Conservation (phyloP, 2,888 invertebrate genomes). For the Rutpela maculata region DNA sequence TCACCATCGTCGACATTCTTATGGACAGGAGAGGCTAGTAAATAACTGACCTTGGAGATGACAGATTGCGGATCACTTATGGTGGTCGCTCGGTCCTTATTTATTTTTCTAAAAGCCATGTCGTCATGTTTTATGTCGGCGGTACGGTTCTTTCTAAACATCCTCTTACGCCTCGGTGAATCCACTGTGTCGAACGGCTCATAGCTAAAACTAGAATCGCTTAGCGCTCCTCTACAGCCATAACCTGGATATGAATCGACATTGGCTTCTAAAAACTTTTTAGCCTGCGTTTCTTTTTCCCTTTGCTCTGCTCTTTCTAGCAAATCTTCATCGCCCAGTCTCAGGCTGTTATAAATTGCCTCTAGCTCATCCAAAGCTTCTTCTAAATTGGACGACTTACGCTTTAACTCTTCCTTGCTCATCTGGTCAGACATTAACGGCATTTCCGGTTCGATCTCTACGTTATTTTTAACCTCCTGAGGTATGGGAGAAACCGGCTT, state of each 20-base stretch:
- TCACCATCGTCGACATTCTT: conserved; percentile 76
- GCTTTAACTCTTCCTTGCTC: conserved; percentile 66
- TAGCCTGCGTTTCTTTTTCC: conserved; percentile 74
- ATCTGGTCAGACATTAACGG: not conserved
- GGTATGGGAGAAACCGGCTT: conserved; percentile 52
- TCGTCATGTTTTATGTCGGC: conserved; percentile 85
- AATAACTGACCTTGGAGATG: conserved; percentile 79
- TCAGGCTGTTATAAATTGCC: conserved; percentile 92
- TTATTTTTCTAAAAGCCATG: conserved; percentile 86
- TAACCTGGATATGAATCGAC: conserved; percentile 61
- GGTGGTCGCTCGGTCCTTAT: conserved; percentile 77
- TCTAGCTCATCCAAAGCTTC: conserved; percentile 93
- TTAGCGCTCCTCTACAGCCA: conserved; percentile 68
- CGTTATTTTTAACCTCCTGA: conserved; percentile 36
- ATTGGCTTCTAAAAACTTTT: conserved; percentile 62
- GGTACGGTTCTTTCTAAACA: conserved; percentile 73
- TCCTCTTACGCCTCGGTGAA: conserved; percentile 65
- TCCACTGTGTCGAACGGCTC: conserved; percentile 69
- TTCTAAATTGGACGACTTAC: conserved; percentile 87
- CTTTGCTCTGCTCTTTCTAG: conserved; percentile 87
- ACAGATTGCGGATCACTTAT: conserved; percentile 74
- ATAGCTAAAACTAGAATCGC: conserved; percentile 72
- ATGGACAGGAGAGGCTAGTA: conserved; percentile 82
- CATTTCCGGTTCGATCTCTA: not conserved
- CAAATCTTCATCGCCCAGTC: conserved; percentile 89